Base-by-base conservation (phyloP, 1,140 invertebrate genomes). In the Caerostris extrusa region DNA sequence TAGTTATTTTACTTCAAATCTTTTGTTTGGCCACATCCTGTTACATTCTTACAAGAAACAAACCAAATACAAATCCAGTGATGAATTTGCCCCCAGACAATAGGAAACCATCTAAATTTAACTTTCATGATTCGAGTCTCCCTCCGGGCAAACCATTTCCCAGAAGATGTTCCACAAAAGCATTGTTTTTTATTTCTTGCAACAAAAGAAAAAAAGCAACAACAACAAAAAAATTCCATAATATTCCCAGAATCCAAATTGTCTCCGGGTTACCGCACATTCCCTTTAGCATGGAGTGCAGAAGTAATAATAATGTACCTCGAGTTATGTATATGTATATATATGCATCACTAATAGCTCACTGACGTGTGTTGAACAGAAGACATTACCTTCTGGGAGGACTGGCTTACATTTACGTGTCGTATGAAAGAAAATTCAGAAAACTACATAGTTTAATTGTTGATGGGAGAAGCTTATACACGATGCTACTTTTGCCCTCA, bases 181-280 rank as follows among this genome's bases (percentile, higher is more conserved):
- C 69, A 71, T 71, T 71, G 69, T n/a, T 71, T 71, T 71, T 71
- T 71, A n/a, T n/a, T n/a, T n/a, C n/a, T n/a, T n/a, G n/a, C n/a
- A n/a, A n/a, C n/a, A n/a, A n/a, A n/a, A n/a, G n/a, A n/a, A n/a
- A n/a, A n/a, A n/a, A n/a, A n/a, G n/a, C n/a, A n/a, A n/a, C n/a
- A n/a, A n/a, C n/a, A n/a, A n/a, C n/a, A n/a, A n/a, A 71, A 34
- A 34, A 71, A n/a, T 19, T 19, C 34, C 19, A 19, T 3, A 34
- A 19, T 19, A 71, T 71, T 71, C 55, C 81, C 81, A 83, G 81
- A 83, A 83, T n/a, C 55, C 71, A 81, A 7, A 34, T 34, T 34
- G 1, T 81, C n/a, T 83, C 14, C 81, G 53, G 53, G 34, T 83
- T 55, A 83, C 53, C 14, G 53, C 81, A 71, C 69, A 34, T 71